phyloP scores from a whole-genome alignment of 1,140 invertebrate species.

The Conus ventricosus region DNA sequence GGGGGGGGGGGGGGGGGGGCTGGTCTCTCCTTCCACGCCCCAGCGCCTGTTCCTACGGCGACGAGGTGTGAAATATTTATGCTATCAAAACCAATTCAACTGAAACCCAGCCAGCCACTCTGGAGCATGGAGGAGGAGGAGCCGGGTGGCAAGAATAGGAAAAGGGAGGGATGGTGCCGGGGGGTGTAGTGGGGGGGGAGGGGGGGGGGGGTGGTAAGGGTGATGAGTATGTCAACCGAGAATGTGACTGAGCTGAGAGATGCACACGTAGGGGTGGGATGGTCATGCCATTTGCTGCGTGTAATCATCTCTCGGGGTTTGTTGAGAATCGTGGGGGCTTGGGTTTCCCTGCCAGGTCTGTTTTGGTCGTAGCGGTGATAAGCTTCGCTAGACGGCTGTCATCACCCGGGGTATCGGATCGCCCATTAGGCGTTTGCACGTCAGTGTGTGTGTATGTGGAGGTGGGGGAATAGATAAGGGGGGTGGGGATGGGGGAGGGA shows the following conservation, averaged over 20 bases:
- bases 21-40: neutral
- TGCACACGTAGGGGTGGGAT: no score
- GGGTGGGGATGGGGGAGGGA: no score
- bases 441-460: neutral
- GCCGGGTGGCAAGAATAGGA: no score
- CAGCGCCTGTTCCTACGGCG: neutral
- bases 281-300: neutral
- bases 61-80: neutral
- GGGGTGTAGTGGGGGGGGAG: no score
- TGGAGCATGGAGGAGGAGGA: neutral
- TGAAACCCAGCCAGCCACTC: neutral
- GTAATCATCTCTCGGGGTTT: neutral
- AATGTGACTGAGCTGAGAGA: no score
- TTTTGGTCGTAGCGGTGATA: constrained; percentile 1
- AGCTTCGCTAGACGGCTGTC: neutral
- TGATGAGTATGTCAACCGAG: no score
- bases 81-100: neutral
- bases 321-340: neutral
- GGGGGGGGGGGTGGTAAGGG: no score
- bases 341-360: neutral
- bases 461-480: no score
- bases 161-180: no score
- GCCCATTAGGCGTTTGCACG: neutral
- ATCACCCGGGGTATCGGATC: neutral
- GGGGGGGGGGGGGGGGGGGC: no score